A percentile compares a stretch with the other conserved stretches of the same genome.
phyloP scores from a whole-genome alignment of 2,113 vertebrate species.

The Helogale parvula region DNA sequence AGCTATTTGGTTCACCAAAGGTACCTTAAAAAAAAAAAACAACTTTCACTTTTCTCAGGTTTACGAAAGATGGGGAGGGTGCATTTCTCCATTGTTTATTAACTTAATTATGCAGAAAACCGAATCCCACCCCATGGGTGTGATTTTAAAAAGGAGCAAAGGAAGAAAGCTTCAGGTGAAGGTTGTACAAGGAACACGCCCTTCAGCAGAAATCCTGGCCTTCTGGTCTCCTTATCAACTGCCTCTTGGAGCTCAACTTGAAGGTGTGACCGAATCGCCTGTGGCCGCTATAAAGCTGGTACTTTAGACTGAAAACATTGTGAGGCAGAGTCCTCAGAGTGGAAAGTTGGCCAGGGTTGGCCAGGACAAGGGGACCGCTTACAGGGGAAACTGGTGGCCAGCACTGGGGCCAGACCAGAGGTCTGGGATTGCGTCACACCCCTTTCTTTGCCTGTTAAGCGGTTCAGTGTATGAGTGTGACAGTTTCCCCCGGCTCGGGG shows the following conservation, averaged over 20 bases:
- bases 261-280: slow-evolving; percentile 43
- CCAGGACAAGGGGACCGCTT: fast-evolving
- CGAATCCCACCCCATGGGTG: neutral
- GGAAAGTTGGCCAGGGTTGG: neutral
- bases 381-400: neutral
- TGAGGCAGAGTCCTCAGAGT: neutral
- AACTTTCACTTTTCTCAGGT: neutral
- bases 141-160: neutral
- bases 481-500: neutral
- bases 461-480: fast-evolving
- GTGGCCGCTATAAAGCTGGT: slow-evolving; percentile 64
- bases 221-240: slow-evolving; percentile 75
- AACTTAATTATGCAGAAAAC: slow-evolving; percentile 61
- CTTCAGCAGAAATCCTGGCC: slow-evolving; percentile 66
- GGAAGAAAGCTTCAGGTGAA: neutral
- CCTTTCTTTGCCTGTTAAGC: neutral
- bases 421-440: fast-evolving
- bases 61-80: neutral
- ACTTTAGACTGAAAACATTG: slow-evolving; percentile 76
- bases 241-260: slow-evolving; percentile 75
- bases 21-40: neutral
- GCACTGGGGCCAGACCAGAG: neutral
- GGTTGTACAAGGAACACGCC: neutral
- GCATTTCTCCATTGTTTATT: slow-evolving; percentile 52
- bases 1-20: neutral